Percentiles rank a stretch among this genome's conserved stretches.
Evolutionary conservation across 2,888 invertebrate genomes (phyloP).

Genomic region (Zygaena filipendulae): DNA sequence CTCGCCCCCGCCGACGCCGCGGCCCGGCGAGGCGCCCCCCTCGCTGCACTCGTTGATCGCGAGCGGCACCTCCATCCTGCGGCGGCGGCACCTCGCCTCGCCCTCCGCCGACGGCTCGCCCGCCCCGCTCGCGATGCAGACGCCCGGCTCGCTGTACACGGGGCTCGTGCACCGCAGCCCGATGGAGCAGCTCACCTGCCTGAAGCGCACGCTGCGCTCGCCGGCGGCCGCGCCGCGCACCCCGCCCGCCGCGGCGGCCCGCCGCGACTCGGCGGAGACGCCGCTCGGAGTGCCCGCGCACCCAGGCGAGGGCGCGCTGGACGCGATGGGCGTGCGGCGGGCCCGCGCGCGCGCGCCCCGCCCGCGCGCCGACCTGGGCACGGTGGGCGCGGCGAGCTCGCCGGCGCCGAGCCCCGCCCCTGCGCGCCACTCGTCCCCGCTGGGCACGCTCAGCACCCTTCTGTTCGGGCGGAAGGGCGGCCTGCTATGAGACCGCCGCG

Average conservation of each 20-base stretch:
- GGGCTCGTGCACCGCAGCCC: conserved; percentile 77
- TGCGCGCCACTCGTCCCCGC: conserved; percentile 43
- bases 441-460: conserved; percentile 82
- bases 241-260: conserved; percentile 35
- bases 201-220: conserved; percentile 65
- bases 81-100: conserved; percentile 64
- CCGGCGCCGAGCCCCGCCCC: conserved; percentile 25
- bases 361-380: conserved; percentile 48
- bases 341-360: conserved; percentile 50
- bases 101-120: conserved; percentile 70
- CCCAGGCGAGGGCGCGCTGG: conserved; percentile 69
- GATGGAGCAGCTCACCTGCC: conserved; percentile 82
- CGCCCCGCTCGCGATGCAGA: conserved; percentile 71
- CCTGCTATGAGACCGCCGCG: conserved; percentile 56
- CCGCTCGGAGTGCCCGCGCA: conserved; percentile 70
- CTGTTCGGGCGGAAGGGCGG: conserved; percentile 90
- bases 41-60: conserved; percentile 65
- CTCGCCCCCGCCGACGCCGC: conserved; percentile 69
- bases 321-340: conserved; percentile 28
- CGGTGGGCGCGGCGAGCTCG: conserved; percentile 37
- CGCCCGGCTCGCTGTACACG: conserved; percentile 69
- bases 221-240: conserved; percentile 45
- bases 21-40: conserved; percentile 70
- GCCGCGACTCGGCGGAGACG: conserved; percentile 27
- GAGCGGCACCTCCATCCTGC: conserved; percentile 52